Evolutionary conservation across 1,140 invertebrate species (phyloP).

Genomic region (Mycetomoellerius zeteki): DNA sequence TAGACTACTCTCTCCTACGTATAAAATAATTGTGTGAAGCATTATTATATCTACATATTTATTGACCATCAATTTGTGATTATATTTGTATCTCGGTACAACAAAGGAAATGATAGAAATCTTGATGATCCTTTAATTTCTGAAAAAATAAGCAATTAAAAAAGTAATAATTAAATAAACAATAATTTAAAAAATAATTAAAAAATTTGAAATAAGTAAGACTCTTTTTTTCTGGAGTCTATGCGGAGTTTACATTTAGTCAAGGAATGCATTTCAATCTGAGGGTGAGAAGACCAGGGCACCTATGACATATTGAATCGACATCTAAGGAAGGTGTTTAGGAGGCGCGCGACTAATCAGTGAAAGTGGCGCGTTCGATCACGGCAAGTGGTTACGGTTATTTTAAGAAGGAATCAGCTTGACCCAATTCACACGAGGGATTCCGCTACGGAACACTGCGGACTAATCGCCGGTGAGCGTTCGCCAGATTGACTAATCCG

Average conservation of each 20-base stretch:
- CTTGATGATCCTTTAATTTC: background rate
- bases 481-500: slow-evolving; percentile 37
- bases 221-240: background rate
- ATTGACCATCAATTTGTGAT: background rate
- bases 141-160: background rate
- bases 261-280: slow-evolving; percentile 11
- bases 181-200: background rate
- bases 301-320: background rate
- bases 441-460: slow-evolving; percentile 30
- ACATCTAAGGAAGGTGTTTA: slow-evolving; percentile 31
- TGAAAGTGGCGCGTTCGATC: slow-evolving; percentile 79
- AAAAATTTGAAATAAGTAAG: background rate
- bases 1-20: too few relatives aligned
- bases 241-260: background rate
- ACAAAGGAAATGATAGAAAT: background rate
- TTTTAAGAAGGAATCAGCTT: slow-evolving; percentile 63
- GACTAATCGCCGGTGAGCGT: slow-evolving; percentile 36
- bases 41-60: background rate
- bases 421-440: slow-evolving; percentile 58
- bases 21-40: background rate
- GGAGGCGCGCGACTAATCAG: slow-evolving; percentile 79
- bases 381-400: slow-evolving; percentile 62
- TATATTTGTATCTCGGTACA: background rate
- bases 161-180: background rate
- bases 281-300: slow-evolving; percentile 1